These are phyloP conservation scores for Drosophila yooni DNA, from an alignment of 2,888 invertebrate species.

Conservation along the genomic window DNA sequence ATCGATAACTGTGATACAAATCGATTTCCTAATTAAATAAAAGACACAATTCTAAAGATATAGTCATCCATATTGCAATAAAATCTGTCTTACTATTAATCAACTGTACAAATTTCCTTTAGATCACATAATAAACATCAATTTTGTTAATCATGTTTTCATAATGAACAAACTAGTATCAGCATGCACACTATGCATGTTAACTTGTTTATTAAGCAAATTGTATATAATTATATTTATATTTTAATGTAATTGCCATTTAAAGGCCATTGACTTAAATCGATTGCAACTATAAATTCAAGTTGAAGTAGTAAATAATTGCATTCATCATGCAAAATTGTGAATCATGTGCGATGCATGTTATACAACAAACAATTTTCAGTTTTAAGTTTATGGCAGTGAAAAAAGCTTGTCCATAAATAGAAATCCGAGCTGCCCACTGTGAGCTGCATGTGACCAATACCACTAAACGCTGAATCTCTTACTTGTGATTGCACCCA, in stretches of 20 bases:
- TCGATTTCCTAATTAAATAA: not conserved
- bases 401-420: constrained; percentile 35
- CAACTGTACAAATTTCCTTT: not conserved
- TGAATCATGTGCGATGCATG: constrained; percentile 26
- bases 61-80: not conserved
- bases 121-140: not conserved
- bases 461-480: constrained; percentile 1
- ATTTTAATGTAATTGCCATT: not conserved
- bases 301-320: constrained; percentile 24
- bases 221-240: not conserved
- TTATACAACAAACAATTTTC: constrained; percentile 39
- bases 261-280: not conserved
- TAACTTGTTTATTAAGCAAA: not conserved
- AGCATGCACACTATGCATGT: not conserved
- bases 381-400: constrained; percentile 15
- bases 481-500: not conserved
- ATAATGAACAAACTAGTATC: not conserved
- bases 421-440: constrained; percentile 49
- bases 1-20: not conserved
- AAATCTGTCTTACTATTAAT: not conserved
- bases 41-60: not conserved
- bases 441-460: constrained; percentile 52
- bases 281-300: not conserved
- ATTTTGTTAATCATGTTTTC: not conserved
- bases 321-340: constrained; percentile 14